Evolutionary conservation across 2,113 vertebrate genomes (phyloP).

Genomic region (Holacanthus passer): DNA sequence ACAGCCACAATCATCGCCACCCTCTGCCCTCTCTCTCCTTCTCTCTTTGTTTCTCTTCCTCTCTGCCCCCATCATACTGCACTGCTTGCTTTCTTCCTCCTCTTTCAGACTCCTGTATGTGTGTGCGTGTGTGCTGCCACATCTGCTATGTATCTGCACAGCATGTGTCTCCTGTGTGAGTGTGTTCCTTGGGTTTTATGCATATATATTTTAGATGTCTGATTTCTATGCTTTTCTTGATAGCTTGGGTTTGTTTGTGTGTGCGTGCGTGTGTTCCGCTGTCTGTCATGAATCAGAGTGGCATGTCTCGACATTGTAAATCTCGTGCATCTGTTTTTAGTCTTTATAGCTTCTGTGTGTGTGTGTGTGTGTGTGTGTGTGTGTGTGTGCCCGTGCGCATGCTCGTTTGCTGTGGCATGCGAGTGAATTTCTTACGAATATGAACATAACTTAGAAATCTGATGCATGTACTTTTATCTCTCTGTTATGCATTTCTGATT

Average conservation of each 20-base stretch:
- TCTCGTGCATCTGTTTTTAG: conserved; percentile 54
- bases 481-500: conserved; percentile 26
- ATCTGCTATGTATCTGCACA: conserved; percentile 59
- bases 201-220: conserved; percentile 32
- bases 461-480: neutral
- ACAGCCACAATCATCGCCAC: conserved; percentile 52
- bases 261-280: neutral
- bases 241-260: conserved; percentile 20
- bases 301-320: conserved; percentile 42
- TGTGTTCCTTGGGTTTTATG: conserved; percentile 29
- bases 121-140: conserved; percentile 20
- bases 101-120: conserved; percentile 20
- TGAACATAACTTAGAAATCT: conserved; percentile 23
- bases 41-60: conserved; percentile 51
- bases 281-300: conserved; percentile 40
- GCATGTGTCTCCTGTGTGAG: conserved; percentile 36
- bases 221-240: conserved; percentile 19
- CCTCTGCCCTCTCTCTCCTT: conserved; percentile 39
- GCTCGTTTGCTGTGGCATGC: neutral
- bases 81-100: conserved; percentile 36
- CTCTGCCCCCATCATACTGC: conserved; percentile 43
- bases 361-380: neutral
- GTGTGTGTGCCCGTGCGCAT: too few relatives aligned
- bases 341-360: neutral
- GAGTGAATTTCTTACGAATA: conserved; percentile 6